Percentiles rank a stretch among this genome's conserved stretches.
Conservation (phyloP, 92 coral and sea anemone species). For the Muricea muricata region DNA sequence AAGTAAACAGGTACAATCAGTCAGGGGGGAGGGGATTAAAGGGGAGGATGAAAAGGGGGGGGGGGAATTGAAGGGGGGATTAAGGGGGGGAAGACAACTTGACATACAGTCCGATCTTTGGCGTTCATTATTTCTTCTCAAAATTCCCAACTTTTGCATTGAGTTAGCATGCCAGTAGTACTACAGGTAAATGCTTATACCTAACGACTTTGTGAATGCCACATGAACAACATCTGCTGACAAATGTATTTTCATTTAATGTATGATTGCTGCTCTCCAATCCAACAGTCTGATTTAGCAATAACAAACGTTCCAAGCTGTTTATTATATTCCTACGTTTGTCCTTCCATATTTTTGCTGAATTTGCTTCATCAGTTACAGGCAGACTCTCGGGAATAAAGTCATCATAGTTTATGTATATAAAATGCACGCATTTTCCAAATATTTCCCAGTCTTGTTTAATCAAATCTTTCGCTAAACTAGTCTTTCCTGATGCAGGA, state of each 20-base stretch:
- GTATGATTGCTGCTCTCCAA: background rate
- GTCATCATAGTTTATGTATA: conserved; percentile 87
- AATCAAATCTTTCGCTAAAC: conserved; percentile 64
- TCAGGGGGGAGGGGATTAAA: no score
- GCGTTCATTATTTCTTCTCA: no score
- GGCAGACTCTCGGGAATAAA: conserved; percentile 77
- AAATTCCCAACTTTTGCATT: no score
- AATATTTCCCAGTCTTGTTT: conserved; percentile 38
- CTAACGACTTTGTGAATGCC: background rate
- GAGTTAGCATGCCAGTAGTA: no score
- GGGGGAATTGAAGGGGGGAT: no score
- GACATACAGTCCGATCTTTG: no score
- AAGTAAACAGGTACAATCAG: no score
- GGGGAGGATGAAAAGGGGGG: no score
- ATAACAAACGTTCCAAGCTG: conserved; percentile 5
- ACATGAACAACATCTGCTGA: conserved; percentile 17
- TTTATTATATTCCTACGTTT: background rate
- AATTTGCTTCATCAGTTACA: background rate
- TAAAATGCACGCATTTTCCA: conserved; percentile 53
- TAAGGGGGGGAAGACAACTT: no score
- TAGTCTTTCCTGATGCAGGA: conserved; percentile 89
- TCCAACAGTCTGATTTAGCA: background rate
- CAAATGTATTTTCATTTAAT: background rate
- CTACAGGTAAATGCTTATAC: background rate
- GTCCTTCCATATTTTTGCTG: conserved; percentile 15